Conservation (phyloP, 35 echinoderm and acorn worm genomes). For the Patiria miniata region DNA sequence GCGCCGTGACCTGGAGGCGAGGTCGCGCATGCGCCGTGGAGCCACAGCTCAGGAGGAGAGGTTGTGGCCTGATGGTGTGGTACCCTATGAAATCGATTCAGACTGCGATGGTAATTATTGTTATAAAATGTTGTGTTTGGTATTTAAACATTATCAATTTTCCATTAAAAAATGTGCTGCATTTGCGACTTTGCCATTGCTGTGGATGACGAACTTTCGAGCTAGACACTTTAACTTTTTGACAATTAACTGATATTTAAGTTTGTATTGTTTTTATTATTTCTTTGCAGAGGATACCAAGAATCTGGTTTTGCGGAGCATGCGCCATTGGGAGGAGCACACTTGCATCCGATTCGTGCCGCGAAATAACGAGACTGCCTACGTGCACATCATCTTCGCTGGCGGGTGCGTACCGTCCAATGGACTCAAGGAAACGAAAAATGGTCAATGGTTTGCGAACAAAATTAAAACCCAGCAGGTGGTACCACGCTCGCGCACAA, state of each 20-base stretch:
- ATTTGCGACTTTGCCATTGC: too few species aligned
- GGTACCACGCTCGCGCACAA: background rate
- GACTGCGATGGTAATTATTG: constrained; percentile 56
- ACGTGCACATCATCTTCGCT: constrained; percentile 39
- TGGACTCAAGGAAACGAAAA: background rate
- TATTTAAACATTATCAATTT: background rate
- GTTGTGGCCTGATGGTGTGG: constrained; percentile 45
- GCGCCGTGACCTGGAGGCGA: background rate
- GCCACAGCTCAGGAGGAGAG: constrained; percentile 26
- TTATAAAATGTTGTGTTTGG: background rate
- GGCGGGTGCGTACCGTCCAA: constrained; percentile 46
- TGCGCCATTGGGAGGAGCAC: constrained; percentile 73
- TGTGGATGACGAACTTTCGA: too few species aligned
- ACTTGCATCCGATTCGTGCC: constrained; percentile 74
- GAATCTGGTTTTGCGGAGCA: constrained; percentile 49
- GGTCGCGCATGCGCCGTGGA: constrained; percentile 16
- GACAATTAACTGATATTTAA: background rate
- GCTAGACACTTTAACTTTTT: too few species aligned
- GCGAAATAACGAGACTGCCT: constrained; percentile 50
- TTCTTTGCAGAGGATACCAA: constrained; percentile 48
- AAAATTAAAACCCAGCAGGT: background rate
- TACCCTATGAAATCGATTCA: constrained; percentile 60
- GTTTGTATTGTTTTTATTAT: background rate
- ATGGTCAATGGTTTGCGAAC: background rate
- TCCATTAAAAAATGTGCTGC: background rate